Percentiles rank a stretch among this genome's conserved stretches.
Evolutionary conservation across 2,888 invertebrate genomes (phyloP).

Genomic region (Stenurella melanura): DNA sequence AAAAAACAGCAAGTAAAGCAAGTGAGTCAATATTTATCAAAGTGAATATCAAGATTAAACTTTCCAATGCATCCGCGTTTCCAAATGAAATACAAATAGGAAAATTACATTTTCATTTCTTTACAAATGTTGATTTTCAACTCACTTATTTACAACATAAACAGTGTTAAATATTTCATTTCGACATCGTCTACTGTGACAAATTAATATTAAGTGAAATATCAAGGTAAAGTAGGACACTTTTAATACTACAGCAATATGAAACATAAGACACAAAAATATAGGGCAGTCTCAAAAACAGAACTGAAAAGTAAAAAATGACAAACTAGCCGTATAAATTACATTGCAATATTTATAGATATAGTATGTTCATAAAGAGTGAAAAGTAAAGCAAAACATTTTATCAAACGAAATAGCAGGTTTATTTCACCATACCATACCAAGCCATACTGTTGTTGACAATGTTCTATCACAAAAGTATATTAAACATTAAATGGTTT

Average conservation of each 20-base stretch:
- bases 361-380: no score
- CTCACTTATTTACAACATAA: not conserved
- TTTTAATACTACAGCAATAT: not conserved
- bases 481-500: no score
- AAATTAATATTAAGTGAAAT: not conserved
- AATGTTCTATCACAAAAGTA: no score
- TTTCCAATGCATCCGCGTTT: not conserved
- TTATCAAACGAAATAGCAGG: no score
- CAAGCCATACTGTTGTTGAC: no score
- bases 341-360: not conserved
- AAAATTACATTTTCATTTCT: not conserved
- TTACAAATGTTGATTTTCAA: not conserved
- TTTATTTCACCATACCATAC: no score
- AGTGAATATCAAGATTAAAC: not conserved
- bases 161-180: not conserved
- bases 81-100: not conserved
- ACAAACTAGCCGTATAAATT: not conserved
- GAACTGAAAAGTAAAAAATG: not conserved
- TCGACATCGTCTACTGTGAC: not conserved
- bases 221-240: not conserved
- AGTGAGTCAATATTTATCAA: no score
- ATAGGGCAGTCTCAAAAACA: not conserved
- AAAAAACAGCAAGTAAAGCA: no score
- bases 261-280: not conserved
- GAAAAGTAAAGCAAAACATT: no score